Evolutionary conservation across 2,797 vertebrate genomes (phyloP), one percentile per base, ranked within the genome.

Genomic region (Chloroceryle amazona): DNA sequence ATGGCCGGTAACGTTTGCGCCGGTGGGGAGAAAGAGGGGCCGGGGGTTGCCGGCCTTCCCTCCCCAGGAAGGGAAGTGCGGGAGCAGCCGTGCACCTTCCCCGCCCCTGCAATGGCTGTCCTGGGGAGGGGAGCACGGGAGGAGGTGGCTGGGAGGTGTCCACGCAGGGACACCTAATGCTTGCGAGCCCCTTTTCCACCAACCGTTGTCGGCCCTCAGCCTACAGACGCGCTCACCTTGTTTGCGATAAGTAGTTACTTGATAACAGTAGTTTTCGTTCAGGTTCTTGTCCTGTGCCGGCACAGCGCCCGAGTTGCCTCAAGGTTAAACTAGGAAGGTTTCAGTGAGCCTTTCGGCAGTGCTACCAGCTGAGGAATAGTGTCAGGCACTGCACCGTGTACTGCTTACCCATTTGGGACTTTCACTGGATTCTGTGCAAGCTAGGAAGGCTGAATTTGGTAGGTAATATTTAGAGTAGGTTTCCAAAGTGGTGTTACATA

Each of bases 371-470:
- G 71, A 28, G 46, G 26, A 25, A 0, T 0, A 14, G 19, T 3
- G n/a, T 39, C 44, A 10, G 18, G 70, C 26, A 1, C 11, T 25
- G 39, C n/a, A 11, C 41, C 39, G 11, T 15, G 14, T 6, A 1
- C 25, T 11, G 15, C 37, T 67, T 11, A 6, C 22, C 2, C 3
- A 0, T 2, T 0, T 1, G 26, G 16, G 44, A 0, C 46, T 84
- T 31, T 33, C 0, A 0, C 16, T n/a, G 79, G 6, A 0, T 22
- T 67, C 73, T 35, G 33, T 28, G 13, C 19, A 9, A 52, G 26
- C 62, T 33, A 2, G 5, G 35, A 57, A 25, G 19, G 52, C 47
- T 54, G 47, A 16, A 5, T 44, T 79, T 3, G 0, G 2, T 21
- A 19, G 44, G 72, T 29, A 46, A 5, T 9, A 1, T 16, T 68